Evolutionary conservation across 2,888 invertebrate genomes (phyloP).

Genomic region (Cephus pulcher): DNA sequence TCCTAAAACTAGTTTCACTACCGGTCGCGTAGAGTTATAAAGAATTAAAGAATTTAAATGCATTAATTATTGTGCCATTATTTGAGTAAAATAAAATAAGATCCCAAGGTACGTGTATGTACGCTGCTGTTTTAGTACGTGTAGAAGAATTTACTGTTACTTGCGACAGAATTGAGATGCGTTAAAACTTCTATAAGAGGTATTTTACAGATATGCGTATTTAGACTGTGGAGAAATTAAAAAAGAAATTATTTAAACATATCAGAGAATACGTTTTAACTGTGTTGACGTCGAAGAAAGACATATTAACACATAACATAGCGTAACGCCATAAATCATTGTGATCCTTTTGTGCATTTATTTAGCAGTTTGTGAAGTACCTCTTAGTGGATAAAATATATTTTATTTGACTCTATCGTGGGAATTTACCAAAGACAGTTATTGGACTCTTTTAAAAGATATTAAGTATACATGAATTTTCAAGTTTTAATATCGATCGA

Average conservation of each 20-base stretch:
- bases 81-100: constrained; percentile 10
- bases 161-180: background rate
- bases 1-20: background rate
- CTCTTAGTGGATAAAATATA: background rate
- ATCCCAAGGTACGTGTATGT: constrained; percentile 9
- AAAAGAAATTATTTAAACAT: background rate
- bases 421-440: background rate
- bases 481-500: background rate
- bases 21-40: background rate
- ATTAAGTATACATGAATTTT: background rate
- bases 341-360: background rate
- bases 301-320: background rate
- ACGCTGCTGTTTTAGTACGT: background rate
- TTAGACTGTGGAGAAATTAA: background rate
- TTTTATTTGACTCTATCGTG: background rate
- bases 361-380: background rate
- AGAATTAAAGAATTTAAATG: background rate
- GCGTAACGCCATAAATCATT: background rate
- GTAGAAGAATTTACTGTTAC: background rate
- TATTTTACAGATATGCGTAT: background rate
- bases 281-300: background rate
- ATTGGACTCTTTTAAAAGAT: background rate
- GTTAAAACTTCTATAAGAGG: background rate
- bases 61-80: constrained; percentile 23
- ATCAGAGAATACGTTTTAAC: background rate